Evolutionary conservation across 2,888 invertebrate genomes (phyloP), one percentile per base, ranked within the genome.

Genomic region (Plebejus anna): DNA sequence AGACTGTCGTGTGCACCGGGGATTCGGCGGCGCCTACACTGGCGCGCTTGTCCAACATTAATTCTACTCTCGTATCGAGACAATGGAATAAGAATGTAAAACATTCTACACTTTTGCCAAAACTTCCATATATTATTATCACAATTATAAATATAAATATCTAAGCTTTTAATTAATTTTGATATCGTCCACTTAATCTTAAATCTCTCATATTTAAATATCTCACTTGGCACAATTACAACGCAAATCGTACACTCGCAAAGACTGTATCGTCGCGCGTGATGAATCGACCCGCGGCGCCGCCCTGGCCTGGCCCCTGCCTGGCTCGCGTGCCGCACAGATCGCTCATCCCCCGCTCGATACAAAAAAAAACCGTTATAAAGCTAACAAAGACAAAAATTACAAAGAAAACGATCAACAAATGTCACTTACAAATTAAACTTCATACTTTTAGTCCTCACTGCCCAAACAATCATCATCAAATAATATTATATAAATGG

Each of bases 161-260:
- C 89, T 90, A 90, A 90, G 88, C 86, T 88, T 90, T 87, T 87
- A 85, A 87, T 89, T 88, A 92, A 93, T 91, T 93, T 92, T 92
- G 92, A 92, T 91, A 92, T 90, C 86, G 88, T 90, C 89, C 92
- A 94, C 91, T 93, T 93, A 92, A 92, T 89, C 92, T 94, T 93
- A 92, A 66, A 90, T 88, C 86, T 90, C 88, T 89, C 91, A 88
- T 89, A 89, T 83, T 89, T 88, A 90, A 91, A 90, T 89, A 93
- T 91, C 91, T 92, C 92, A 91, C 92, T 94, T 92, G 94, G 93
- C 94, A 94, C 94, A 92, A 90, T 88, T 88, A 88, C 88, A 91
- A 92, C 90, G 88, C 89, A 91, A 91, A 89, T 88, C 87, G 88
- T 89, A 89, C 89, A 88, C 87, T 87, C 86, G 86, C 88, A 88